Evolutionary conservation across 2,888 invertebrate genomes (phyloP).

Genomic region (Oscheius sp.): DNA sequence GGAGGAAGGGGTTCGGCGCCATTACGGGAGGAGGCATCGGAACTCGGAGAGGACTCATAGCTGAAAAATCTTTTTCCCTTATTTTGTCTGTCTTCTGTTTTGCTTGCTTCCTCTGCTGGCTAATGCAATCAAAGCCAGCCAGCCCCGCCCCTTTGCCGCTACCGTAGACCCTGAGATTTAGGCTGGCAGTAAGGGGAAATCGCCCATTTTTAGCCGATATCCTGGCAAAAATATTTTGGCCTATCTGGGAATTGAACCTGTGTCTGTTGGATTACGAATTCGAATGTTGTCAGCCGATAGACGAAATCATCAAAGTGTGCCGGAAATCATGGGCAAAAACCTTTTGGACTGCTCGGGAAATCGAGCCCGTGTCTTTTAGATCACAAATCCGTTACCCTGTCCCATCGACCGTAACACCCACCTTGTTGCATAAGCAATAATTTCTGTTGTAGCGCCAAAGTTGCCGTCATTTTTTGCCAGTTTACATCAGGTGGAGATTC

Average conservation of each 20-base stretch:
- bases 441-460: constrained; percentile 57
- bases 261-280: too few relatives aligned
- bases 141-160: constrained; percentile 10
- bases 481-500: constrained; percentile 23
- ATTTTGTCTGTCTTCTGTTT: neutral
- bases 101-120: constrained; percentile 2
- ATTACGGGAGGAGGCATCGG: constrained; percentile 30
- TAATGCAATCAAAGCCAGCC: constrained; percentile 31
- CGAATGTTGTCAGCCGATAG: too few relatives aligned
- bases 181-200: too few relatives aligned
- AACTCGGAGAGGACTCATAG: constrained; percentile 18
- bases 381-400: too few relatives aligned
- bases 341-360: too few relatives aligned
- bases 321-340: too few relatives aligned
- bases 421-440: constrained; percentile 56
- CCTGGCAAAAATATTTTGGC: too few relatives aligned
- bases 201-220: too few relatives aligned
- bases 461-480: constrained; percentile 56
- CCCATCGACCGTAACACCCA: too few relatives aligned
- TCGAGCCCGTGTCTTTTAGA: too few relatives aligned
- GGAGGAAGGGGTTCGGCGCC: constrained; percentile 22
- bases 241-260: too few relatives aligned
- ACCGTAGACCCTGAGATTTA: constrained; percentile 29
- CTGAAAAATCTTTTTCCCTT: constrained; percentile 11
- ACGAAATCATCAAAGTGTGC: too few relatives aligned